These are phyloP conservation scores for Strigops habroptila DNA, from an alignment of 2,113 vertebrate genomes.

Conservation along the genomic window DNA sequence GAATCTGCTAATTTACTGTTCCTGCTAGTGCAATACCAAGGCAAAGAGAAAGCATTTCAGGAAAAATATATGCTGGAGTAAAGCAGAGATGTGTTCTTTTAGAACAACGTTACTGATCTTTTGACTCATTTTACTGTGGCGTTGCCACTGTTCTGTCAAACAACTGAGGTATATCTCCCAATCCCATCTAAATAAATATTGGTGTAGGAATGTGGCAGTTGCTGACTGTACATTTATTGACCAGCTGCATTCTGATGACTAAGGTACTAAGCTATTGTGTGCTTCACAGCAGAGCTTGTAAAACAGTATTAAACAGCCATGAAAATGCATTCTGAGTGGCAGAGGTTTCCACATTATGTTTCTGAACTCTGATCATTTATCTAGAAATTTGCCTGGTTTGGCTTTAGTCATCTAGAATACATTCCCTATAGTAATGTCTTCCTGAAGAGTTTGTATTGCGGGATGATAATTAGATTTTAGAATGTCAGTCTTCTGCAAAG, in stretches of 20 bases:
- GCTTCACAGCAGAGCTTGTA: neutral
- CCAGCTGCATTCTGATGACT: conserved; percentile 6
- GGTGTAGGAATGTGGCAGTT: neutral
- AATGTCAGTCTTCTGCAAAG: neutral
- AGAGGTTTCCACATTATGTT: neutral
- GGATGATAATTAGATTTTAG: conserved; percentile 24
- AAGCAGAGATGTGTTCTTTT: neutral
- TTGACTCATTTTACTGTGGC: neutral
- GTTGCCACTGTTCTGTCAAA: neutral
- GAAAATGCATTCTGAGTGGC: neutral
- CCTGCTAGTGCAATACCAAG: neutral
- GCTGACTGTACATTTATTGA: conserved; percentile 4
- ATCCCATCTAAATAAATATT: neutral
- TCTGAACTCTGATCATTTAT: neutral
- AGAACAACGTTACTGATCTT: neutral
- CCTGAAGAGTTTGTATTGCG: neutral
- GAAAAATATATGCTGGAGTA: neutral
- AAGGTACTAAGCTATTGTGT: conserved; percentile 2
- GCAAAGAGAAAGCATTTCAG: neutral
- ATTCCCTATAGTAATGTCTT: neutral
- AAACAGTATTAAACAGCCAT: neutral
- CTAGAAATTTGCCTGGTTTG: conserved; percentile 7
- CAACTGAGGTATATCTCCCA: neutral
- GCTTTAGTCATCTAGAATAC: neutral
- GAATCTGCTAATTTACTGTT: neutral